Conservation (phyloP, 2,113 vertebrate species). For the Haemorhous mexicanus region DNA sequence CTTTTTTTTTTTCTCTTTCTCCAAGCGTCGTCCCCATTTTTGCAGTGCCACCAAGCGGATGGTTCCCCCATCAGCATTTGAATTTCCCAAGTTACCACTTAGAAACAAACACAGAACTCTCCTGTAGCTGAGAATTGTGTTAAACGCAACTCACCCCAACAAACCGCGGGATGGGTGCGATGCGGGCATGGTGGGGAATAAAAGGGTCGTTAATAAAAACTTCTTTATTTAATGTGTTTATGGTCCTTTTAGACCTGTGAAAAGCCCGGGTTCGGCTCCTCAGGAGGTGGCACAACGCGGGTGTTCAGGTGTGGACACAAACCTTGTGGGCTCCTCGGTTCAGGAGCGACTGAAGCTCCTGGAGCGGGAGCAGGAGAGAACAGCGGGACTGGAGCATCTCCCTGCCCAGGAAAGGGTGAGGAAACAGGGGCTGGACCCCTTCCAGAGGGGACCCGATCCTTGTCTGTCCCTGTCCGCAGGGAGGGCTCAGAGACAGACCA, state of each 20-base stretch:
- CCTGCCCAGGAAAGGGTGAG: accelerated
- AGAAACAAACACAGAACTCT: accelerated
- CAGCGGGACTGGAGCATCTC: not conserved
- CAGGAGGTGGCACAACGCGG: not conserved
- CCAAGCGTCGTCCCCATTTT: not conserved
- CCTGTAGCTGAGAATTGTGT: accelerated
- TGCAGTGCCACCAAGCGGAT: constrained; percentile 40
- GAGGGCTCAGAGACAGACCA: not conserved
- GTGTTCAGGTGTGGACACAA: accelerated
- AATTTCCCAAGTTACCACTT: not conserved
- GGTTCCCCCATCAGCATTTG: not conserved
- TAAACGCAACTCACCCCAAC: not conserved
- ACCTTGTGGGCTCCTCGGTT: not conserved
- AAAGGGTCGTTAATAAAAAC: not conserved
- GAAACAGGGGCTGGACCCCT: not conserved
- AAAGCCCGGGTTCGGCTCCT: accelerated
- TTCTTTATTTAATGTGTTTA: not conserved
- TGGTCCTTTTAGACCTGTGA: not conserved
- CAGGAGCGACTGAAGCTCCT: too few species aligned
- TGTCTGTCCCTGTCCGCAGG: not conserved
- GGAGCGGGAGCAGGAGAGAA: accelerated
- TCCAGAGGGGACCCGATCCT: accelerated
- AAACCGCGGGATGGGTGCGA: accelerated
- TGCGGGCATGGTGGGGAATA: not conserved
- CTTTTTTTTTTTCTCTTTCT: accelerated